phyloP scores from a whole-genome alignment of 2,888 invertebrate species.

The Deilephila porcellus region DNA sequence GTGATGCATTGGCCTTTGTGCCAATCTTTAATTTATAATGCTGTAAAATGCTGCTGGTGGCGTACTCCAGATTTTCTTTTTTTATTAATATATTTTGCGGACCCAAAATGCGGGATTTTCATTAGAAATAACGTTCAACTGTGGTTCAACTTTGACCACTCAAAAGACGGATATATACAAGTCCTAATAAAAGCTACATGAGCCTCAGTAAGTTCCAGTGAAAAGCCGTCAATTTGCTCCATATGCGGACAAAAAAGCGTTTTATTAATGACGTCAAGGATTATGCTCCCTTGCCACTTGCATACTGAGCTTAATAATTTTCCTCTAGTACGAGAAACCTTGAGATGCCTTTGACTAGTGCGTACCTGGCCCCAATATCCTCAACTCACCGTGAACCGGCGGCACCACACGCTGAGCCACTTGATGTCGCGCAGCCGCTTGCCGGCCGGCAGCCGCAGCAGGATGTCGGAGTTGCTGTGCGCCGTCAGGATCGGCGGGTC shows the following conservation, averaged over 20 bases:
- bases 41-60: background rate
- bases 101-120: too few relatives aligned
- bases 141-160: too few relatives aligned
- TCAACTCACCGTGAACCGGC: constrained; percentile 91
- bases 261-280: background rate
- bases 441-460: constrained; percentile 92
- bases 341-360: too few relatives aligned
- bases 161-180: too few relatives aligned
- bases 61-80: background rate
- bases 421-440: constrained; percentile 94
- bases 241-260: too few relatives aligned
- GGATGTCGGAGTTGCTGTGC: constrained; percentile 91
- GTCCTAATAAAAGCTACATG: too few relatives aligned
- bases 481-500: constrained; percentile 91
- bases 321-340: too few relatives aligned
- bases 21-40: constrained; percentile 6
- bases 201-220: too few relatives aligned
- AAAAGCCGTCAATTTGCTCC: too few relatives aligned
- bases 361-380: background rate
- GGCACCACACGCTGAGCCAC: constrained; percentile 97
- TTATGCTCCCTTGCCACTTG: too few relatives aligned
- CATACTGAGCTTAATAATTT: too few relatives aligned
- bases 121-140: too few relatives aligned
- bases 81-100: background rate
- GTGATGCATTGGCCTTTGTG: constrained; percentile 45